phyloP scores from a whole-genome alignment of 2,113 vertebrate genomes.

The Fukomys damarensis region DNA sequence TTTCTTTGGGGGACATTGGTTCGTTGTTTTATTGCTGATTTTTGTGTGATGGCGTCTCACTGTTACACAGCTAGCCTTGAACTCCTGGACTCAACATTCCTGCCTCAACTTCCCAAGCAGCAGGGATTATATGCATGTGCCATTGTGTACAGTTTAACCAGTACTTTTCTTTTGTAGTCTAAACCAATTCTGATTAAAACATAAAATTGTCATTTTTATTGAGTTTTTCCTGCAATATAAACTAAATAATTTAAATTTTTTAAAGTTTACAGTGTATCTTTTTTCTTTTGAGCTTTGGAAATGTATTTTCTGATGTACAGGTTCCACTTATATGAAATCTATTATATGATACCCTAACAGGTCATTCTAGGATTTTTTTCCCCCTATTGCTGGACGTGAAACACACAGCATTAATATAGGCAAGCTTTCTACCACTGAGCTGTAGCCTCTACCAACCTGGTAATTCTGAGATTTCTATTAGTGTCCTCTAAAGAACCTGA shows the following conservation, averaged over 20 bases:
- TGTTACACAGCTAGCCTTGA: neutral
- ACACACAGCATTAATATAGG: neutral
- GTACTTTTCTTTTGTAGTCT: neutral
- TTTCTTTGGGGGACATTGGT: neutral
- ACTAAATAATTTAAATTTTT: neutral
- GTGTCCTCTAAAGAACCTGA: neutral
- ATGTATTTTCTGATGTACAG: neutral
- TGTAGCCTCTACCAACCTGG: neutral
- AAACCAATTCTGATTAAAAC: conserved; percentile 1
- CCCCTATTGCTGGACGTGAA: neutral
- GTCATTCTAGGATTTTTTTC: neutral
- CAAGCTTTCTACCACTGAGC: neutral
- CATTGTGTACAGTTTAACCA: neutral
- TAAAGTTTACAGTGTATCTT: neutral
- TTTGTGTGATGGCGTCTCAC: neutral
- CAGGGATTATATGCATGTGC: neutral
- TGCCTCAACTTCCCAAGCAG: neutral
- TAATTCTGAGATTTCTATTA: conserved; percentile 31
- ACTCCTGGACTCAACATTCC: neutral
- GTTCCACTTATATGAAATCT: neutral
- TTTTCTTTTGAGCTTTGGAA: neutral
- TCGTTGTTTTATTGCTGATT: neutral
- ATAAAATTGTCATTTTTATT: conserved; percentile 12
- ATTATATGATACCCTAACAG: neutral
- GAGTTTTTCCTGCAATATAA: conserved; percentile 5